Evolutionary conservation across 2,113 vertebrate genomes (phyloP), one percentile per base, ranked within the genome.

Genomic region (Etheostoma cragini): DNA sequence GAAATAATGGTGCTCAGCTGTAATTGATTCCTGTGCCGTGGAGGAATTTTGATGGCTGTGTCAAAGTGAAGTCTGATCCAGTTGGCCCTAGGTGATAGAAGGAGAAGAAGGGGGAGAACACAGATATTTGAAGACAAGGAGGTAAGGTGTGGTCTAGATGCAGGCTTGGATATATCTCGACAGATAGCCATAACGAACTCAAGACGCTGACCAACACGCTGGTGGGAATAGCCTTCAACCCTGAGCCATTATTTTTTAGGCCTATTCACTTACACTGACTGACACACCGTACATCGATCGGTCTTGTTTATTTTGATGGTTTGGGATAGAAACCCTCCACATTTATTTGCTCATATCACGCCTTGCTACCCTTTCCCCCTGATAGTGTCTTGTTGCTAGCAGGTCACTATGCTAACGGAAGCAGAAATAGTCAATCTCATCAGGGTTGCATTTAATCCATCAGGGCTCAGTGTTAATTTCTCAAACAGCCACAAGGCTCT

Each of bases 21-120:
- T 94, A 94, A 94, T 94, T 94, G 92, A 94, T 93, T 94, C 90
- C 91, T 88, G 83, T 21, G 82, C 91, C 81, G 49, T 33, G 77
- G 87, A 88, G 87, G 91, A 91, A 93, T 92, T 92, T 93, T 81
- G 89, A 86, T 63, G 74, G 78, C 86, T 78, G 80, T 83, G 86
- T 90, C 26, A 50, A 75, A 76, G 76, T 19, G 84, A 77, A 72
- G 87, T 68, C 85, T 66, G 85, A 88, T 78, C 80, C 63, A 45
- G 75, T 88, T 83, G 89, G 92, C 92, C 86, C 72, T 83, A 86
- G 88, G 87, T 91, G 87, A 90, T 70, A 13, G 76, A 71, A 47
- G 62, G 68, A 77, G 60, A 57, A 58, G 72, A 2, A 1, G 46
- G 52, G 73, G 3, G 49, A 57, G 56, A 82, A 65, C 38, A 61